Base-by-base conservation (phyloP, 2,797 vertebrate genomes). In the Pangasius sanitwongsei region DNA sequence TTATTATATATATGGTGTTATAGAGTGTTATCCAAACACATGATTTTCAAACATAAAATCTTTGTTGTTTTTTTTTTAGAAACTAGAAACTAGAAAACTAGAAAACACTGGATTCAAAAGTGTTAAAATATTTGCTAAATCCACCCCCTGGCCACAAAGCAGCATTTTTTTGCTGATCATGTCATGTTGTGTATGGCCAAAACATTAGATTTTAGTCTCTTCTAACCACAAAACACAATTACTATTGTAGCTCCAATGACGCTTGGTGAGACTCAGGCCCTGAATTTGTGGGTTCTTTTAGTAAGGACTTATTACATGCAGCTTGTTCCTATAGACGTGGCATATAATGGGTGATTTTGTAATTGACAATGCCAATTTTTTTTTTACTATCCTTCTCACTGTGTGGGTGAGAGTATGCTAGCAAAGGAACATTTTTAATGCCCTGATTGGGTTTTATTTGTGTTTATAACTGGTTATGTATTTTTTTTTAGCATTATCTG, bases 181-280 rank as follows among this genome's bases (percentile, higher is more conserved):
- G 20, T 28, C 34, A 44, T 63, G 2, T 63, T 44, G 37, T 16
- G 59, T 63, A 63, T 13, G 1, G 34, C 81, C 61, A 67, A 65
- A 67, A 53, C 28, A 28, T 44, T 18, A 8, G 61, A 44, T 83
- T 83, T 65, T 65, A n/a, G 25, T 65, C 25, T 63, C 12, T 83
- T 83, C 34, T 31, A 67, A 84, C 83, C 83, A 84, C 63, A 84
- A 84, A 31, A 34, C 16, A 84, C 63, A 69, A 84, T 69, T 31
- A 69, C 83, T 84, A 53, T 67, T 84, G 44, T 84, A 84, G 28
- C 48, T 83, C 1, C 82, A 67, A 20, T 31, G 25, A 65, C 9
- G 25, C 6, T 44, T 67, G 8, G 37, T 63, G 37, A 63, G 59
- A n/a, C 13, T 63, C 37, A 4, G 18, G 34, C 55, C 4, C 2